Conservation (phyloP, 2,888 invertebrate species). For the Agrotis exclamationis region DNA sequence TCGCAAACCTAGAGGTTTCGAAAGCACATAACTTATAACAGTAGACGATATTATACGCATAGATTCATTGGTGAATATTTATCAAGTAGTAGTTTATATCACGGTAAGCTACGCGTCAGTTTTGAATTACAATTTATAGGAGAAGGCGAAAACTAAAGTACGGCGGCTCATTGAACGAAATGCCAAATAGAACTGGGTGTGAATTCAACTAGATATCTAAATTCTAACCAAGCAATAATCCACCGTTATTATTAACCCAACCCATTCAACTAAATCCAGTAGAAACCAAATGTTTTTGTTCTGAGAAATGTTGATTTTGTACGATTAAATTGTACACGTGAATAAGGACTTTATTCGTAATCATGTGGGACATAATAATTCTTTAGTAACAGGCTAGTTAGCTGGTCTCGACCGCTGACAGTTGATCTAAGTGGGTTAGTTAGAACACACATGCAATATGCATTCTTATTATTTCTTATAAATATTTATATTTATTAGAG, state of each 20-base stretch:
- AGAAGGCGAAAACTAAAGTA: not conserved
- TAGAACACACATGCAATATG: constrained; percentile 9
- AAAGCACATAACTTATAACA: constrained; percentile 13
- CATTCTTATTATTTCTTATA: not conserved
- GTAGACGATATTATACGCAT: too few species aligned
- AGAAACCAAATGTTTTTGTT: constrained; percentile 27
- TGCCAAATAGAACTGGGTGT: not conserved
- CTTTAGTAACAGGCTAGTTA: constrained; percentile 36
- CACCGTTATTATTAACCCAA: constrained; percentile 24
- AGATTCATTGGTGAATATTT: not conserved
- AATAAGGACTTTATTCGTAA: constrained; percentile 40
- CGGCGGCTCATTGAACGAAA: not conserved
- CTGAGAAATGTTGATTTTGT: constrained; percentile 26
- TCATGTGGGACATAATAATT: constrained; percentile 36
- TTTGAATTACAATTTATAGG: not conserved
- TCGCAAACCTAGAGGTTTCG: constrained; percentile 36
- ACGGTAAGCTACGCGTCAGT: not conserved
- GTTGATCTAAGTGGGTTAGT: constrained; percentile 69
- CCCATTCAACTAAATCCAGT: constrained; percentile 8
- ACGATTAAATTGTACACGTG: constrained; percentile 7
- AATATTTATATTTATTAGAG: constrained; percentile 19
- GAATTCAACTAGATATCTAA: not conserved
- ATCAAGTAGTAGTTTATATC: not conserved
- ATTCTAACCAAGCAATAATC: not conserved
- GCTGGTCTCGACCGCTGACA: constrained; percentile 54